A percentile compares a stretch with the other conserved stretches of the same genome.
Evolutionary conservation across 1,140 invertebrate species (phyloP).

Genomic region (Lordiphosa collinella): DNA sequence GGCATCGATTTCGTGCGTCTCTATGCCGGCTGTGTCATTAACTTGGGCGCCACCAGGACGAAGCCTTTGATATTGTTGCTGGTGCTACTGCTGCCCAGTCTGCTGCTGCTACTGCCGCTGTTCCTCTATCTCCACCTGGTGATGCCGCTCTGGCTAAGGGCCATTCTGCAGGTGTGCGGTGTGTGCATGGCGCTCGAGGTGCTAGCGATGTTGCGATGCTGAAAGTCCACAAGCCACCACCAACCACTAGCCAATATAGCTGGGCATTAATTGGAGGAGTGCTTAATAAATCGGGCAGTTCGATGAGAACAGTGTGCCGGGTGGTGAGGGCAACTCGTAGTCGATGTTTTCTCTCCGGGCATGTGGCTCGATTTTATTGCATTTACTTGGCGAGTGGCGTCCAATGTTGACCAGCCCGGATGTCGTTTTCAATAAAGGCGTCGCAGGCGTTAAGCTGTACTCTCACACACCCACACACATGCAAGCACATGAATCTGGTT

Average conservation of each 20-base stretch:
- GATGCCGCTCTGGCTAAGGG: not conserved
- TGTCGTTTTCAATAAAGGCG: slow-evolving; percentile 70
- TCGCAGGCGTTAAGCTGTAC: slow-evolving; percentile 55
- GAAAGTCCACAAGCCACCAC: no score
- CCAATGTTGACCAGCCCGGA: slow-evolving; percentile 50
- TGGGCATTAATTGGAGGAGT: no score
- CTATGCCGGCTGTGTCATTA: not conserved
- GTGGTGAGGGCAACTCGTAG: not conserved
- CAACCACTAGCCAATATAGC: no score
- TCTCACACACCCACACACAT: slow-evolving; percentile 13
- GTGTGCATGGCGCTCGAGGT: not conserved
- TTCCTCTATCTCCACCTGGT: not conserved
- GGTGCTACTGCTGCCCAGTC: not conserved
- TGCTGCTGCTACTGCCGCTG: not conserved
- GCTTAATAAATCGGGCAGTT: not conserved
- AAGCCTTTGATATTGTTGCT: not conserved
- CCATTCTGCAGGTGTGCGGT: not conserved
- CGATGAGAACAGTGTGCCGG: not conserved
- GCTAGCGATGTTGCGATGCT: not conserved
- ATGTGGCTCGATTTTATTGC: slow-evolving; percentile 60
- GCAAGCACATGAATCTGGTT: slow-evolving; percentile 10
- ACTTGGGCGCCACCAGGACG: not conserved
- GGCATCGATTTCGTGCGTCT: slow-evolving; percentile 20
- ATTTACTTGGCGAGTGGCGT: slow-evolving; percentile 37
- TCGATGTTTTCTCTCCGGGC: not conserved